A percentile compares a stretch with the other conserved stretches of the same genome.
Conservation (phyloP, 2,113 vertebrate species). For the Anser cygnoides region DNA sequence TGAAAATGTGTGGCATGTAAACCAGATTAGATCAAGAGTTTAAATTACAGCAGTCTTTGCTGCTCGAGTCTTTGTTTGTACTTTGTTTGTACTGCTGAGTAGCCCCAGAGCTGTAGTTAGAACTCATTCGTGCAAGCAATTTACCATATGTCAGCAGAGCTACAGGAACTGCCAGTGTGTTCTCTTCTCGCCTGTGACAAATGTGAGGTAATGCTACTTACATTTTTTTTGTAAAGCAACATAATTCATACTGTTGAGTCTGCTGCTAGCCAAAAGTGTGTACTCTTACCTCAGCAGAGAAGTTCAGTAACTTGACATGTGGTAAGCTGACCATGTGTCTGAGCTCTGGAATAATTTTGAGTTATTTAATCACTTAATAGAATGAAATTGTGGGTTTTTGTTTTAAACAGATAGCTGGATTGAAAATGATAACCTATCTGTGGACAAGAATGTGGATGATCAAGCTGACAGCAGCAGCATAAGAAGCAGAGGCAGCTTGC, state of each 20-base stretch:
- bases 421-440: slow-evolving; percentile 91
- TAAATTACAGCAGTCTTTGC: neutral
- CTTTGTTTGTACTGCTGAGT: neutral
- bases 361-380: neutral
- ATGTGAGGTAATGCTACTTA: neutral
- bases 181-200: neutral
- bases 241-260: neutral
- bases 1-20: neutral
- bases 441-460: slow-evolving; percentile 91
- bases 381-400: neutral
- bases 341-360: neutral
- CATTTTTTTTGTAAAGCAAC: neutral
- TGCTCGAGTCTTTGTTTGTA: neutral
- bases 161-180: neutral
- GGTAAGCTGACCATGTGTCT: neutral
- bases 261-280: neutral
- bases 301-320: neutral
- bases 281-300: neutral
- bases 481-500: slow-evolving; percentile 84
- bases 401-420: slow-evolving; percentile 89
- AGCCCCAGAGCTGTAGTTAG: neutral
- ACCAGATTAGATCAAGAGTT: neutral
- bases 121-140: neutral
- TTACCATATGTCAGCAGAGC: neutral
- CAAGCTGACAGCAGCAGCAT: slow-evolving; percentile 87